These are phyloP conservation scores for cat (Felis catus) DNA, from an alignment of 2,113 vertebrate genomes.

Conservation along the genomic window DNA sequence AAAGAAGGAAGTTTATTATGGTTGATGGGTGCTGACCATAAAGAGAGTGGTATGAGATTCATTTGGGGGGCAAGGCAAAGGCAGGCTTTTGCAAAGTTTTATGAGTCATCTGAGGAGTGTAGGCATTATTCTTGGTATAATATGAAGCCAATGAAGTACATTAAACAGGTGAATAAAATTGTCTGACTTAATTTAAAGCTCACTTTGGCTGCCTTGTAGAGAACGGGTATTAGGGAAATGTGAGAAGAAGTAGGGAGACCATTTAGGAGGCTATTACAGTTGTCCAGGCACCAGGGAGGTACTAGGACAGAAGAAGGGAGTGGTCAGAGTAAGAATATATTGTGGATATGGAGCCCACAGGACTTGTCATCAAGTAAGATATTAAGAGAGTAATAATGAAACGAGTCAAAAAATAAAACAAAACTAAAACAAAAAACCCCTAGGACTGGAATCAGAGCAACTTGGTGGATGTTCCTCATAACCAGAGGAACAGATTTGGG, in stretches of 20 bases:
- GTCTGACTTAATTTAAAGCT: conserved; percentile 17
- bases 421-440: neutral
- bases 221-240: neutral
- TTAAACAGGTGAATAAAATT: neutral
- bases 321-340: neutral
- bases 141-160: neutral
- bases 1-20: neutral
- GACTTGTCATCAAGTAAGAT: neutral
- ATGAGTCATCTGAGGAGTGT: neutral
- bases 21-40: neutral
- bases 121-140: neutral
- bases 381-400: neutral
- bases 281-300: neutral
- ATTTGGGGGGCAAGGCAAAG: neutral
- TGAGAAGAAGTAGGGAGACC: neutral
- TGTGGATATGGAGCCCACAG: neutral
- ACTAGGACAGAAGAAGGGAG: neutral
- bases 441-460: neutral
- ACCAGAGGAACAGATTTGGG: neutral
- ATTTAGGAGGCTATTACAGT: neutral
- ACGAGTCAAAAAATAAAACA: neutral
- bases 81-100: neutral
- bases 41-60: neutral
- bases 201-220: neutral
- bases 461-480: neutral